A percentile compares a stretch with the other conserved stretches of the same genome.
These are phyloP conservation scores for Melieria omissa DNA, from an alignment of 2,888 invertebrate genomes.

Conservation along the genomic window DNA sequence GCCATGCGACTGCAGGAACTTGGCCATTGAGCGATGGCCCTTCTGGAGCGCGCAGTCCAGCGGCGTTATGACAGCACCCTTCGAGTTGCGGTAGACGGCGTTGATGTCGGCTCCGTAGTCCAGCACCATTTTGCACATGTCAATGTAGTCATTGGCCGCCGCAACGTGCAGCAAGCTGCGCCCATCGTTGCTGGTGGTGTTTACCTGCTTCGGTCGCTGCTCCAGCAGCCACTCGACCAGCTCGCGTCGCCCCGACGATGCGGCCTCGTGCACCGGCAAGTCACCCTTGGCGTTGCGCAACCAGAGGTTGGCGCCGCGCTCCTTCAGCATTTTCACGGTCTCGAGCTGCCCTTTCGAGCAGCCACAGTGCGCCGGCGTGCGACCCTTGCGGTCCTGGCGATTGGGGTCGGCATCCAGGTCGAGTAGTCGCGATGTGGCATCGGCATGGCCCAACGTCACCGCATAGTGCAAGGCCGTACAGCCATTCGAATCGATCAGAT, in stretches of 20 bases:
- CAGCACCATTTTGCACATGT: conserved; percentile 88
- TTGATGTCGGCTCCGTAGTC: conserved; percentile 89
- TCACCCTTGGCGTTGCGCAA: conserved; percentile 93
- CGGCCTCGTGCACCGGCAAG: conserved; percentile 95
- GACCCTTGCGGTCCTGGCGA: conserved; percentile 90
- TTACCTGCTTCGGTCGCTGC: conserved; percentile 84
- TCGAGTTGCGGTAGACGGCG: conserved; percentile 82
- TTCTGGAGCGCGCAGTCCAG: conserved; percentile 89
- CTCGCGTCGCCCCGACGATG: conserved; percentile 89
- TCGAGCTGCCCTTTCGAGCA: conserved; percentile 96
- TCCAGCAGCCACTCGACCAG: conserved; percentile 88
- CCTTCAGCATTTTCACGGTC: conserved; percentile 79
- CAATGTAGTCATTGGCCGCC: conserved; percentile 91
- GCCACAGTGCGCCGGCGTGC: conserved; percentile 94
- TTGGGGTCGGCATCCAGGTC: conserved; percentile 91
- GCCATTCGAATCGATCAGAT: conserved; percentile 91
- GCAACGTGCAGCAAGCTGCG: conserved; percentile 94
- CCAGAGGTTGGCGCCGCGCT: conserved; percentile 90
- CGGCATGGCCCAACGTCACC: conserved; percentile 94
- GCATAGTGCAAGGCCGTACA: conserved; percentile 97
- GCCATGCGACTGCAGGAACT: conserved; percentile 90
- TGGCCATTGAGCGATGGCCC: conserved; percentile 90
- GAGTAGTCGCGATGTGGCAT: conserved; percentile 89
- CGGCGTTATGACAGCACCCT: conserved; percentile 88
- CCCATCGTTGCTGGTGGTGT: conserved; percentile 91